Evolutionary conservation across 2,797 vertebrate species (phyloP).

Genomic region (Enteromius treurensis): DNA sequence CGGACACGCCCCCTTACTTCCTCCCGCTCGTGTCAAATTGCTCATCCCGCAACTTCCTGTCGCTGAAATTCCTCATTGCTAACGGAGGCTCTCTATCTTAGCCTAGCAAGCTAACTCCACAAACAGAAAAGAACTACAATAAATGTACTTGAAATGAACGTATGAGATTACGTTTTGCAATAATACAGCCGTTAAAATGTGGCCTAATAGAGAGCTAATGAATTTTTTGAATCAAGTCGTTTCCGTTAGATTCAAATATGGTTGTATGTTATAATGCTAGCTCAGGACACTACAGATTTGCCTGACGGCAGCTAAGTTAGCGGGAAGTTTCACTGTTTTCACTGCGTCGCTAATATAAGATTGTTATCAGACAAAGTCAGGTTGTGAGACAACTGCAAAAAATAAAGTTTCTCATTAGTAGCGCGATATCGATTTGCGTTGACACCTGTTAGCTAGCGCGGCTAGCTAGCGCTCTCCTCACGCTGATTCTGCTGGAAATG

Average conservation of each 20-base stretch:
- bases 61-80: slow-evolving; percentile 41
- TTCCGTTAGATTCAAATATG: slow-evolving; percentile 27
- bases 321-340: neutral
- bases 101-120: slow-evolving; percentile 34
- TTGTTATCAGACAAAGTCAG: neutral
- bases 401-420: slow-evolving; percentile 19
- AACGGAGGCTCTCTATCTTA: slow-evolving; percentile 21
- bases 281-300: neutral
- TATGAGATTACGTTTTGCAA: slow-evolving; percentile 19
- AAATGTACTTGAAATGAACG: neutral
- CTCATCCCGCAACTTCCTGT: slow-evolving; percentile 59
- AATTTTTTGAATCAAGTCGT: neutral
- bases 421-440: slow-evolving; percentile 14
- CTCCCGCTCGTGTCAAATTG: slow-evolving; percentile 48
- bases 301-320: slow-evolving; percentile 3
- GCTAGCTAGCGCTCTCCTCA: slow-evolving; percentile 52
- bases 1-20: slow-evolving; percentile 48
- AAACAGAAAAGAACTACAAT: neutral
- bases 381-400: neutral
- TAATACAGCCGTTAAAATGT: slow-evolving; percentile 7
- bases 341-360: neutral
- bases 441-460: slow-evolving; percentile 49
- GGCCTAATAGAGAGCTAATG: neutral
- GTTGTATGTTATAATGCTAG: slow-evolving; percentile 28
- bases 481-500: slow-evolving; percentile 66